Conservation (phyloP, 2,797 vertebrate species). For the Nasua narica region DNA sequence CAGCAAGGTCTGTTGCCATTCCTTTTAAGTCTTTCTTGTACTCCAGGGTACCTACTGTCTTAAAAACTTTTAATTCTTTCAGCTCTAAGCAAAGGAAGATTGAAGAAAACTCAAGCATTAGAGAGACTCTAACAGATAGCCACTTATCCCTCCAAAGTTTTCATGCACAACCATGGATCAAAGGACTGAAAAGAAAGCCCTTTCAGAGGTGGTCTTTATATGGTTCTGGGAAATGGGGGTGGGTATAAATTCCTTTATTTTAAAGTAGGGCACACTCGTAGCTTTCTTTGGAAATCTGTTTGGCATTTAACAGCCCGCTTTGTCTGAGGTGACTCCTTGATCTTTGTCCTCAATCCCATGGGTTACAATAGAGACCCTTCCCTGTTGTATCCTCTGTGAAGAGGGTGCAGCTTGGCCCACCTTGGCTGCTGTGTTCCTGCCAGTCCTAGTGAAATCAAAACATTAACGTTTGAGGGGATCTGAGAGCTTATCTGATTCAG, state of each 20-base stretch:
- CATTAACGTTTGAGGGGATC: not conserved
- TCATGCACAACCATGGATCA: not conserved
- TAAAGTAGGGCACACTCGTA: not conserved
- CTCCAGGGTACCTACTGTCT: not conserved
- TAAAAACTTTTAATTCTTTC: slow-evolving; percentile 26
- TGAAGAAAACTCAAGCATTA: not conserved
- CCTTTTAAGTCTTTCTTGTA: not conserved
- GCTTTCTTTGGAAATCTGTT: not conserved
- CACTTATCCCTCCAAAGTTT: not conserved
- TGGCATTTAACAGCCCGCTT: not conserved
- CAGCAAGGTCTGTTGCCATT: not conserved
- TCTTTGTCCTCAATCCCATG: not conserved
- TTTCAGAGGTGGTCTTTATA: not conserved
- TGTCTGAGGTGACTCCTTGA: not conserved
- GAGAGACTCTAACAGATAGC: not conserved
- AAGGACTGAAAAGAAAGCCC: not conserved
- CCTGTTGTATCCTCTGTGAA: not conserved
- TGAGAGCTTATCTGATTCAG: not conserved
- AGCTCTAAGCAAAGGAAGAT: not conserved
- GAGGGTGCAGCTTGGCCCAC: not conserved
- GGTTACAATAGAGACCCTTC: not conserved
- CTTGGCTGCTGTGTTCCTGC: not conserved
- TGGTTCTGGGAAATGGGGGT: not conserved
- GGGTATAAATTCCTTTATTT: not conserved
- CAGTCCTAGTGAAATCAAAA: not conserved